Evolutionary conservation across 2,113 vertebrate species (phyloP), one percentile per base, ranked within the genome.

Genomic region (Myotis lucifugus): DNA sequence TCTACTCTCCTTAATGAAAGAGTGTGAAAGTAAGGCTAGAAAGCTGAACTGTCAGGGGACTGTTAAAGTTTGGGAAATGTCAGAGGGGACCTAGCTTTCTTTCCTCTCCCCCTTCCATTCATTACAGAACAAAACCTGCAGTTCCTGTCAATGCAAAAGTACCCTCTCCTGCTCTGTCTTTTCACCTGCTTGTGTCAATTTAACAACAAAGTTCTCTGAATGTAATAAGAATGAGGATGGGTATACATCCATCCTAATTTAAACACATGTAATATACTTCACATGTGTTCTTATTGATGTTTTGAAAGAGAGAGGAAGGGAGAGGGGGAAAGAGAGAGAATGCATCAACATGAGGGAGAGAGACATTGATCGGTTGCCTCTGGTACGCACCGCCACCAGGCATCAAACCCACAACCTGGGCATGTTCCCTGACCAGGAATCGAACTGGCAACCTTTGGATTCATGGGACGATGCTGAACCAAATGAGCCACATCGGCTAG

Each of bases 41-140:
- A 89, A 50, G 37, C 70, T 77, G 77, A 74, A 76, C 17, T 91
- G 74, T 64, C 85, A 56, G 73, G 78, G 69, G 61, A 90, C 73
- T 37, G 8, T 29, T 56, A 21, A 70, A 37, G 37, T 81, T 90
- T 92, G 93, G 61, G 88, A 92, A 95, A 64, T 85, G 85, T 48
- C 85, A 67, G 82, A 37, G 48, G 14, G 34, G 40, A 14, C 42
- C 74, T 56, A 3, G 7, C 29, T 89, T 56, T 29, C 78, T 79
- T 91, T 67, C 34, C 79, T 70, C 52, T 34, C n/a, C 50, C 1
- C 25, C 27, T 84, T 77, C 27, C 29, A n/a, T 85, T 88, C 48
- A 34, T 11, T 70, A 12, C 32, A 32, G 40, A 74, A 77, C 59
- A 86, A 87, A 93, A 11, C 27, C 23, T 54, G 15, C 13, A 27